phyloP scores from a whole-genome alignment of 2,113 vertebrate species.

The Otus sunia region DNA sequence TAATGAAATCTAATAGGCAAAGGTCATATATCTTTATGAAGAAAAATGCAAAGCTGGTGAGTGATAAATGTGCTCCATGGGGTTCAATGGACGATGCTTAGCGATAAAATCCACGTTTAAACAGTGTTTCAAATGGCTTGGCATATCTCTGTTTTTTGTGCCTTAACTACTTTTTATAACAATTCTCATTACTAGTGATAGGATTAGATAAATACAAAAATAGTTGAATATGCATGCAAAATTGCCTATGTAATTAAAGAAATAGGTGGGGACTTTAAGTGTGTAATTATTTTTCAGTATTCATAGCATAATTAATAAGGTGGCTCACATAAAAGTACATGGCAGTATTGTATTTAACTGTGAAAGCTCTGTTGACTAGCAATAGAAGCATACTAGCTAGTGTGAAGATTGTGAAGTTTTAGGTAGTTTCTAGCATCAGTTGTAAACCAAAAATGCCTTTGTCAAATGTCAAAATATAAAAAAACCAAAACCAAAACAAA shows the following conservation, averaged over 20 bases:
- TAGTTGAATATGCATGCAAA: background rate
- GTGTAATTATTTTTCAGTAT: background rate
- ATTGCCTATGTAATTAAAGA: background rate
- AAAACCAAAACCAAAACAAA: background rate
- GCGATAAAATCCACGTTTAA: conserved; percentile 74
- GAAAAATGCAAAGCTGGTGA: conserved; percentile 78
- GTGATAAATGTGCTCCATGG: conserved; percentile 79
- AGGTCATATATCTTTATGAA: conserved; percentile 87
- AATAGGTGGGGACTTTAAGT: background rate
- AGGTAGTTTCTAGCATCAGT: background rate
- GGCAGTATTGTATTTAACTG: background rate
- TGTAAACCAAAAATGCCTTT: background rate
- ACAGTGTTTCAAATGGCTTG: conserved; percentile 57
- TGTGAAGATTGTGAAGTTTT: background rate
- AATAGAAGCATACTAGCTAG: background rate
- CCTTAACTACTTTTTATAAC: conserved; percentile 21
- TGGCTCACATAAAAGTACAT: background rate
- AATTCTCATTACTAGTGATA: conserved; percentile 26
- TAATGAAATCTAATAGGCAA: conserved; percentile 88
- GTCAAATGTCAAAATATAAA: background rate
- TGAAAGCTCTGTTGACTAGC: background rate
- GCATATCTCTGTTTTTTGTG: conserved; percentile 47
- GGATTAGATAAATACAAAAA: conserved; percentile 45
- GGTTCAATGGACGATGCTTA: conserved; percentile 74
- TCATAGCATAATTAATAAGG: background rate